Evolutionary conservation across 1,140 invertebrate species (phyloP).

Genomic region (Leptopilina boulardi): DNA sequence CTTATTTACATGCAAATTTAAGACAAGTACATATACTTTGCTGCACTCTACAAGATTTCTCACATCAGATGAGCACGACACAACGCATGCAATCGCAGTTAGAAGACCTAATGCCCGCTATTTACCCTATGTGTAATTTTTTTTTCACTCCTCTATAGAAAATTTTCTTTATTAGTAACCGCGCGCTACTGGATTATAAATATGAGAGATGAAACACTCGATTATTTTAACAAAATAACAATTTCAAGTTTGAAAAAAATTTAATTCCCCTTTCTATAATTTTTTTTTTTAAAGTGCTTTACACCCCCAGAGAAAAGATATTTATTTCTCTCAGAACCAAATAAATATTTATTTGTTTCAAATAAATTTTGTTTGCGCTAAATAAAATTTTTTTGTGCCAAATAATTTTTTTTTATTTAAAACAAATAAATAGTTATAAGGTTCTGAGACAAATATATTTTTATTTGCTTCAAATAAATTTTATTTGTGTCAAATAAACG

Average conservation of each 20-base stretch:
- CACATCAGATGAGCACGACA: conserved; percentile 21
- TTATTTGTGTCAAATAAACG: too few species aligned
- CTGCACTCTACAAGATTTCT: conserved; percentile 8
- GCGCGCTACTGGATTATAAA: neutral
- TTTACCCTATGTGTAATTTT: neutral
- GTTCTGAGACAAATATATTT: too few species aligned
- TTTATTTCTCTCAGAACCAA: too few species aligned
- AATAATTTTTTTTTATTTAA: too few species aligned
- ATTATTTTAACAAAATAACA: neutral
- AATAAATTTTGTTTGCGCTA: too few species aligned
- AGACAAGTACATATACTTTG: conserved; percentile 21
- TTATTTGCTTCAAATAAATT: too few species aligned
- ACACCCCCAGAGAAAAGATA: too few species aligned
- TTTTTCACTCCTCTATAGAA: neutral
- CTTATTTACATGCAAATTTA: conserved; percentile 47
- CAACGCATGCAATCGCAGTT: conserved; percentile 13
- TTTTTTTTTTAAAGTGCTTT: too few species aligned
- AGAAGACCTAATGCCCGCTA: conserved; percentile 24
- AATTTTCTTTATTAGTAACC: neutral
- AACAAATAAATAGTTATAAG: too few species aligned
- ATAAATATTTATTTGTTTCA: too few species aligned
- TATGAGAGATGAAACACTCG: neutral
- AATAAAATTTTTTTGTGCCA: too few species aligned
- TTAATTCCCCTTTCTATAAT: neutral
- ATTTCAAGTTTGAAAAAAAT: neutral